These are phyloP conservation scores for Reticulitermes speratus DNA, from an alignment of 1,140 invertebrate genomes.

Conservation along the genomic window DNA sequence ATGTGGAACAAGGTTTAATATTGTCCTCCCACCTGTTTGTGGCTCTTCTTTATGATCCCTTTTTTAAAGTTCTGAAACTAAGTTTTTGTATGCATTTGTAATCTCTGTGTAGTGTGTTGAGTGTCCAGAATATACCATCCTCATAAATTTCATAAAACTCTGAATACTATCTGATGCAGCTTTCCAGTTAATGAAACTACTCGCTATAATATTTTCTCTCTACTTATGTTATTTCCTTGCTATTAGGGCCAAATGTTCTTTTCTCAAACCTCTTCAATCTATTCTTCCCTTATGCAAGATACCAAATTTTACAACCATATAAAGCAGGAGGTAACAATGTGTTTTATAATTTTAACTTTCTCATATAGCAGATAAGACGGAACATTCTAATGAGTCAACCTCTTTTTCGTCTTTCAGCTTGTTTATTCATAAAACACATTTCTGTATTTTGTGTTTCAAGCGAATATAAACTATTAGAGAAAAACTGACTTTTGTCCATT, in stretches of 20 bases:
- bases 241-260: background rate
- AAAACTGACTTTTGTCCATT: no score
- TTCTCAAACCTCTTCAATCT: background rate
- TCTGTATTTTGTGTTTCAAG: no score
- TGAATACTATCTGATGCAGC: background rate
- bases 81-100: background rate
- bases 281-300: background rate
- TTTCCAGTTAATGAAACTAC: background rate
- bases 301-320: background rate
- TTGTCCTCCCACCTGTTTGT: background rate
- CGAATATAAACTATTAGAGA: no score
- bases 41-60: background rate
- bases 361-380: no score
- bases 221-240: background rate
- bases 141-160: background rate
- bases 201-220: background rate
- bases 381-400: no score
- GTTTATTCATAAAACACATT: no score
- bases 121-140: background rate
- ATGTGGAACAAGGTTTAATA: background rate
- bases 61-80: background rate
- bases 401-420: no score
- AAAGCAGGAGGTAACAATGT: background rate
- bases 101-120: background rate
- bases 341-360: no score